phyloP scores from a whole-genome alignment of 2,113 vertebrate genomes.

The Dolichallabes microphthalmus region DNA sequence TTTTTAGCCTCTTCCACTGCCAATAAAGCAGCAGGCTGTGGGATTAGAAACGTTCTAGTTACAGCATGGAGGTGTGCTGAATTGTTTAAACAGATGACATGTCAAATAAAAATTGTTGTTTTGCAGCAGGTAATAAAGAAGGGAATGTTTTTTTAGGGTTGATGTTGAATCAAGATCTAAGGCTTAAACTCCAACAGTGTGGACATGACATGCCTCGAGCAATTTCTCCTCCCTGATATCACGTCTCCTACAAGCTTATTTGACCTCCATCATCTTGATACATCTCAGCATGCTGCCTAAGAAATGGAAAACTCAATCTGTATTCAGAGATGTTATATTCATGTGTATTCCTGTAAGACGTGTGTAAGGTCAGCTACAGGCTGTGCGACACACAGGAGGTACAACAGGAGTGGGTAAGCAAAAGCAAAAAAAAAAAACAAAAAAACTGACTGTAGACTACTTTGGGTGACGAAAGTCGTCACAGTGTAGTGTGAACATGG shows the following conservation, averaged over 20 bases:
- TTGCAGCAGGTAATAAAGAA: not conserved
- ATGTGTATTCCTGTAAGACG: not conserved
- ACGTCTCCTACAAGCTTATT: not conserved
- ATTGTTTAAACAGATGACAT: not conserved
- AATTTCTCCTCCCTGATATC: not conserved
- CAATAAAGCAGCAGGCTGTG: too few relatives aligned
- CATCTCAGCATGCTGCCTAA: not conserved
- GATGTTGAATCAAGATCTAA: not conserved
- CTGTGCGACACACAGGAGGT: not conserved
- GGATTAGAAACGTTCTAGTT: not conserved
- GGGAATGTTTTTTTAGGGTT: not conserved
- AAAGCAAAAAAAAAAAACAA: too few relatives aligned
- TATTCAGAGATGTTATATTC: not conserved
- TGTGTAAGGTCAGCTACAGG: not conserved
- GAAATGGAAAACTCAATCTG: not conserved
- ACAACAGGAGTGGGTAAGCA: not conserved
- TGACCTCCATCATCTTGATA: not conserved
- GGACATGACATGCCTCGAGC: not conserved
- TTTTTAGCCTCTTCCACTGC: not conserved
- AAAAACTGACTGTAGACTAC: too few relatives aligned
- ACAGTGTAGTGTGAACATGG: slow-evolving; percentile 36
- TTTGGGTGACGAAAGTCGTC: not conserved
- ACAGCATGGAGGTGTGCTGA: not conserved
- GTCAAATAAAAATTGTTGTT: not conserved
- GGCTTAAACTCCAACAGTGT: not conserved